Evolutionary conservation across 2,113 vertebrate species (phyloP).

Genomic region (Bungarus multicinctus): DNA sequence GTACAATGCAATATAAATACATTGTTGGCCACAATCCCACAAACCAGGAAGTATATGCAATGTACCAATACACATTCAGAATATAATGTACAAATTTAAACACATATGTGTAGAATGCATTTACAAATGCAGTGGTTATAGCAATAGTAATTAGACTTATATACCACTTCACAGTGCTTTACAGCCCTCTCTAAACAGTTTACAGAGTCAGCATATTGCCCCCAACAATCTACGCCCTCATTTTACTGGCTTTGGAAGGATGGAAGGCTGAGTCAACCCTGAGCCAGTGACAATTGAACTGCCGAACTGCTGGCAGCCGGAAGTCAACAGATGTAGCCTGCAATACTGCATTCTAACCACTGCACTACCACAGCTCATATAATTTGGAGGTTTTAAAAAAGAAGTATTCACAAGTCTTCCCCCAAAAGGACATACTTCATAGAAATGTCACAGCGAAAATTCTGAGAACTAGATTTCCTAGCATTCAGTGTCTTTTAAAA

Average conservation of each 20-base stretch:
- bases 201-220: too few species aligned
- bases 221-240: too few species aligned
- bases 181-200: too few species aligned
- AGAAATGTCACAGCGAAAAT: background rate
- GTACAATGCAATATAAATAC: background rate
- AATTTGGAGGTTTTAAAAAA: background rate
- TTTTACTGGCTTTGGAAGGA: too few species aligned
- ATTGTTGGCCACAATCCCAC: background rate
- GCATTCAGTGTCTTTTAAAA: background rate
- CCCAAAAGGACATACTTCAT: background rate
- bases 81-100: background rate
- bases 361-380: too few species aligned
- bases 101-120: background rate
- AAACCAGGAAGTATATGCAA: background rate
- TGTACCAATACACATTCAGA: background rate
- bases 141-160: too few species aligned
- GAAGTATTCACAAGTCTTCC: background rate
- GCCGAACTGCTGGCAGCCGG: rapidly evolving
- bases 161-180: too few species aligned
- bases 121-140: background rate
- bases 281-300: too few species aligned
- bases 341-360: too few species aligned
- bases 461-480: background rate
- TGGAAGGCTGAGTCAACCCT: too few species aligned
- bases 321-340: too few species aligned